These are phyloP conservation scores for Augochlorella aurata DNA, from an alignment of 2,888 invertebrate genomes.

Conservation along the genomic window DNA sequence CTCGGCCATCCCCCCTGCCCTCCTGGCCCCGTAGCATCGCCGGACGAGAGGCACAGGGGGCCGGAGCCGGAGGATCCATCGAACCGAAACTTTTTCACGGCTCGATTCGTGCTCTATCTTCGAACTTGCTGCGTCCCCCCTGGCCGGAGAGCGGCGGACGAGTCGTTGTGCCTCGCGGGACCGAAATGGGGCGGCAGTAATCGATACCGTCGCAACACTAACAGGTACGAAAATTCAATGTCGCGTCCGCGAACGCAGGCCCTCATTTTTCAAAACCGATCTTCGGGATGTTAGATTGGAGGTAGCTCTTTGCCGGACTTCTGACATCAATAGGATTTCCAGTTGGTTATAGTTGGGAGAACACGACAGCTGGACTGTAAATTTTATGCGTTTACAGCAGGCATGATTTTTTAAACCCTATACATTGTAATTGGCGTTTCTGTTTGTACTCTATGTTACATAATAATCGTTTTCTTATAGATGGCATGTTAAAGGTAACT, in stretches of 20 bases:
- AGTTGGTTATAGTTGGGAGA: background rate
- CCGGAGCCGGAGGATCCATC: conserved; percentile 6
- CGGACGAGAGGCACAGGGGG: background rate
- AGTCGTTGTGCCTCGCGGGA: background rate
- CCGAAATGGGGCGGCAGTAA: background rate
- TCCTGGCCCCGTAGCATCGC: background rate
- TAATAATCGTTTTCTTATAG: too few species aligned
- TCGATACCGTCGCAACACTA: conserved; percentile 15
- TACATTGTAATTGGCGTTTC: background rate
- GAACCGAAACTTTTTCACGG: conserved; percentile 12
- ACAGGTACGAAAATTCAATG: conserved; percentile 9
- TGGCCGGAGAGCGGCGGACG: background rate
- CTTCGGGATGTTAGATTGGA: background rate
- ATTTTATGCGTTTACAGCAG: too few species aligned
- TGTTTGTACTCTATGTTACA: too few species aligned
- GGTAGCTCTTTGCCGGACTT: too few species aligned
- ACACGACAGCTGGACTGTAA: background rate
- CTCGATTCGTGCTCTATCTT: conserved; percentile 9
- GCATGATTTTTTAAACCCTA: background rate
- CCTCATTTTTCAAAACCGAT: background rate
- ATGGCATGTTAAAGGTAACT: too few species aligned
- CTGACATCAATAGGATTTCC: background rate
- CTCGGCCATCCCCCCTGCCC: background rate
- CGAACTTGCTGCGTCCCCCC: background rate
- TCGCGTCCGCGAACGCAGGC: background rate